These are phyloP conservation scores for Salvator merianae DNA, from an alignment of 2,113 vertebrate genomes.

Conservation along the genomic window DNA sequence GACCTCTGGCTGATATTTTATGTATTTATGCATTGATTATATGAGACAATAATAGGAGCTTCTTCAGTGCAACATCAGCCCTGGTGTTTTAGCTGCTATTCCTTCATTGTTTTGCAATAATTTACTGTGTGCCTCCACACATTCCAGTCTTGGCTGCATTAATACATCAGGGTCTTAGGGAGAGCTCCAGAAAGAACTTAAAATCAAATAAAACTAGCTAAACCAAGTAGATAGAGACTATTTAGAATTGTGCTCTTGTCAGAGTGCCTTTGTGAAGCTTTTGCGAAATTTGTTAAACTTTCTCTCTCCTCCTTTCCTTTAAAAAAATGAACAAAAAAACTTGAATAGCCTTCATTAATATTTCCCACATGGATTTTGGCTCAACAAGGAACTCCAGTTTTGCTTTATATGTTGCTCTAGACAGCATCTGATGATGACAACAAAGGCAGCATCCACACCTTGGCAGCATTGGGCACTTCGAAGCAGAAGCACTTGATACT, in stretches of 20 bases:
- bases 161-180: neutral
- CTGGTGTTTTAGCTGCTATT: neutral
- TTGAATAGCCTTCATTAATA: neutral
- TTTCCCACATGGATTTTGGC: neutral
- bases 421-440: neutral
- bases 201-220: neutral
- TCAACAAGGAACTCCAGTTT: neutral
- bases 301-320: no score
- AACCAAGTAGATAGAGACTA: neutral
- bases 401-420: neutral
- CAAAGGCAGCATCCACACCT: no score
- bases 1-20: constrained; percentile 11
- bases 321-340: no score
- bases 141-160: neutral
- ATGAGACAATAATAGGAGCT: neutral
- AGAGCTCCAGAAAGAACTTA: neutral
- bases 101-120: neutral
- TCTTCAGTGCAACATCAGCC: constrained; percentile 10
- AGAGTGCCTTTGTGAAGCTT: neutral
- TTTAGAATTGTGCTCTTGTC: neutral
- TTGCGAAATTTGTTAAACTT: neutral
- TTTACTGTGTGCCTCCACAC: neutral
- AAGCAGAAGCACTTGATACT: no score
- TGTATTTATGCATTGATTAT: constrained; percentile 17
- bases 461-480: no score